Percentiles rank a stretch among this genome's conserved stretches.
These are phyloP conservation scores for Tenthredo amoena DNA, from an alignment of 2,888 invertebrate species.

Conservation along the genomic window DNA sequence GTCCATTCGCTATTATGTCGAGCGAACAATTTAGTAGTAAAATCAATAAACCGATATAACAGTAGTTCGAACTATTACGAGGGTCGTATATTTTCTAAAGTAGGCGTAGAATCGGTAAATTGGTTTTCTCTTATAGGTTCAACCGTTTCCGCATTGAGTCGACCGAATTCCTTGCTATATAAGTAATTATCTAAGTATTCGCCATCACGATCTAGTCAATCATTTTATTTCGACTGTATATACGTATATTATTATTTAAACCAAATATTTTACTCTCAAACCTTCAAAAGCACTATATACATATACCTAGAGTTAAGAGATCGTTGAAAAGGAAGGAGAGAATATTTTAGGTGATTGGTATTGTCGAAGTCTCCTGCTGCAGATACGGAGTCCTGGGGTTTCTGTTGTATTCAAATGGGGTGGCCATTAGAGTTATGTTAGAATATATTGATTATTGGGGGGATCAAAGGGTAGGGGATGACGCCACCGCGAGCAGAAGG, in stretches of 20 bases:
- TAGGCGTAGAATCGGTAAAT: slow-evolving; percentile 39
- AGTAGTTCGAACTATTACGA: slow-evolving; percentile 41
- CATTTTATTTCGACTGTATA: background rate
- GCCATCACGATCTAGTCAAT: background rate
- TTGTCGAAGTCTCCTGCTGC: slow-evolving; percentile 68
- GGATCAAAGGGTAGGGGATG: slow-evolving; percentile 76
- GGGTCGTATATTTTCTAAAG: slow-evolving; percentile 32
- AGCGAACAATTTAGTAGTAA: slow-evolving; percentile 19
- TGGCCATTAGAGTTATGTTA: slow-evolving; percentile 77
- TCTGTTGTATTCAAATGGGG: slow-evolving; percentile 75
- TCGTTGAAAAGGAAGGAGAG: slow-evolving; percentile 53
- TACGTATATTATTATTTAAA: background rate
- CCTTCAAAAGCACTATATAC: background rate
- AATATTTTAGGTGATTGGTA: slow-evolving; percentile 77
- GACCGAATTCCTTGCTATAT: slow-evolving; percentile 10
- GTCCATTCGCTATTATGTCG: slow-evolving; percentile 8
- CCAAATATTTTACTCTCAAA: background rate
- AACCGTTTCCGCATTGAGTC: background rate
- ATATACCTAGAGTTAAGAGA: background rate
- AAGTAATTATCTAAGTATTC: slow-evolving; percentile 34
- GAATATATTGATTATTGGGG: slow-evolving; percentile 78
- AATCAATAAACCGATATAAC: slow-evolving; percentile 46
- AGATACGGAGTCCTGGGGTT: slow-evolving; percentile 66
- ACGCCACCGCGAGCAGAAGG: slow-evolving; percentile 66
- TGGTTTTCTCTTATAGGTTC: slow-evolving; percentile 14